Base-by-base conservation (phyloP, 2,113 vertebrate genomes). In the Agapornis roseicollis region DNA sequence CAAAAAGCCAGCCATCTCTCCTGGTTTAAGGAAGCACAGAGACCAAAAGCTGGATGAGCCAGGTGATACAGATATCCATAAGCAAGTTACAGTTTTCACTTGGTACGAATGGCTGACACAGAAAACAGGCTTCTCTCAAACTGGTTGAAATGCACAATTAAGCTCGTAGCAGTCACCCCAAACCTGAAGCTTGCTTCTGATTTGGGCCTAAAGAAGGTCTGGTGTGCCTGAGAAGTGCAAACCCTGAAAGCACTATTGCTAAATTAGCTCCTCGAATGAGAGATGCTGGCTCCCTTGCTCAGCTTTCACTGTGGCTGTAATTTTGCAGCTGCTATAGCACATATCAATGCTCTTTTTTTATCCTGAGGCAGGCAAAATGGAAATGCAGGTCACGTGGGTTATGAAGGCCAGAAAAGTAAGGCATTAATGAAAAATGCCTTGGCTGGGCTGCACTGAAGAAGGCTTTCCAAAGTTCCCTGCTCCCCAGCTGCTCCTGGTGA, bases 91-190 rank as follows among this genome's bases (percentile, higher is more conserved):
- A 65, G 25, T 78, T 88, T 27, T 53, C 31, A 8, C 11, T 44
- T 0, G 0, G 77, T 63, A 49, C 0, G 4, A 72, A 58, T 3
- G 1, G 25, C 46, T 37, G 29, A 39, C 29, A 11, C 10, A 39
- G 87, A 56, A 88, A 64, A 28, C 8, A n/a, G 46, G 13, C 64
- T 76, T 79, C 29, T 49, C 46, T 89, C 39, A 31, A 56, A 49
- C 70, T 80, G 7, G 14, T 6, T 63, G 19, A 71, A 47, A 9
- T 22, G 4, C 31, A 78, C 46, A 72, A 69, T 65, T 61, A 65
- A 83, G 28, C 46, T 83, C n/a, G 16, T 19, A 92, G 41, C 53
- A 66, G 42, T 60, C 1, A 4, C 17, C 19, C 29, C 65, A 81
- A 63, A 50, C 46, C 33, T 74, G 39, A 84, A 69, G 66, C 77